Conservation (phyloP, 2,888 invertebrate genomes). For the Pristionchus japonicus region DNA sequence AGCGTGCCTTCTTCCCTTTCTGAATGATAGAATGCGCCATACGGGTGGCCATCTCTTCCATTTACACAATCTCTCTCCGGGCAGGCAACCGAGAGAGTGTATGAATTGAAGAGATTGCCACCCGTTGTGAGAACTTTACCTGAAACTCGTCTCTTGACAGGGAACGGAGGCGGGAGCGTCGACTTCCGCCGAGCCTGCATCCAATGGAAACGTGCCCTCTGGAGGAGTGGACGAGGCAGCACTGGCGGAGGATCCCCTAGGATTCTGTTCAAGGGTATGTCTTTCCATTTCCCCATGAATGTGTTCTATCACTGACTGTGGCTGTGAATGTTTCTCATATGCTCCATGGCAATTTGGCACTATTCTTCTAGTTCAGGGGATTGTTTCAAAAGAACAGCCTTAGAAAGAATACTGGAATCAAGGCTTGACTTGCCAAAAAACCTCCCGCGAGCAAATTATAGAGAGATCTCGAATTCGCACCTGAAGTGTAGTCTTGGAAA, state of each 20-base stretch:
- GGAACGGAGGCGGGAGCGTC: neutral
- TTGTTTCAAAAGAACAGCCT: too few species aligned
- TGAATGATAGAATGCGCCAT: neutral
- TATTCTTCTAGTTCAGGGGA: too few species aligned
- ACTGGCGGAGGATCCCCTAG: neutral
- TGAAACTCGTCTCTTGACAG: neutral
- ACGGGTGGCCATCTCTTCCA: neutral
- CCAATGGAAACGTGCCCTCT: neutral
- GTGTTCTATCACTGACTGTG: neutral
- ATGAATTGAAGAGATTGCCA: too few species aligned
- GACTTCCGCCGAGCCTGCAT: neutral
- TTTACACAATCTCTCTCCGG: neutral
- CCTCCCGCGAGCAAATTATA: too few species aligned
- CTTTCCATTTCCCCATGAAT: too few species aligned
- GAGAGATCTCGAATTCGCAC: neutral
- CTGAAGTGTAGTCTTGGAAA: neutral
- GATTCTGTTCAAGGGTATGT: neutral
- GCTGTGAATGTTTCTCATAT: too few species aligned
- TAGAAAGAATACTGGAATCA: too few species aligned
- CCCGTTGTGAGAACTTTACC: too few species aligned
- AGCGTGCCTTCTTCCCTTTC: neutral
- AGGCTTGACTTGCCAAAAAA: too few species aligned
- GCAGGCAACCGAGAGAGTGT: neutral
- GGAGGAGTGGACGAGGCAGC: neutral
- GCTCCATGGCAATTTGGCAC: too few species aligned